Evolutionary conservation across 1,140 invertebrate species (phyloP).

Genomic region (Rhopalosiphum maidis): DNA sequence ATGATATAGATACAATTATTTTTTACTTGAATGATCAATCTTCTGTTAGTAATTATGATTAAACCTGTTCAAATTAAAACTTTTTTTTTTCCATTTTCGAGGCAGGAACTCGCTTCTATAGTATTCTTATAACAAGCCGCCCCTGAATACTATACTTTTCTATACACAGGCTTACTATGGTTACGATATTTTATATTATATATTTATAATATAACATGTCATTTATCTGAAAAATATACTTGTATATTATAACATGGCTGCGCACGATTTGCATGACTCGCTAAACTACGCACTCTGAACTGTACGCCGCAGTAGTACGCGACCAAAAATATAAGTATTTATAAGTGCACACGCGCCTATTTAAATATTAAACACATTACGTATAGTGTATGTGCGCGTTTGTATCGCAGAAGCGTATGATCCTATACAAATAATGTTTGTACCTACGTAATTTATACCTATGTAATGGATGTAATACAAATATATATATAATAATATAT

Average conservation of each 20-base stretch:
- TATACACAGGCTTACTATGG: neutral
- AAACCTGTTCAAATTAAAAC: too few species aligned
- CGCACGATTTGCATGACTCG: constrained; percentile 40
- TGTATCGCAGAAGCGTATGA: neutral
- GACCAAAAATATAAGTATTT: neutral
- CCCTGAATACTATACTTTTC: neutral
- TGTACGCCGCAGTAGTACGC: neutral
- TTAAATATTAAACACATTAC: neutral
- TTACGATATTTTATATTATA: neutral
- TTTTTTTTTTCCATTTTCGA: too few species aligned
- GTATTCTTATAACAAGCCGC: too few species aligned
- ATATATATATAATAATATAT: neutral
- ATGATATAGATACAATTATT: too few species aligned
- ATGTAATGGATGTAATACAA: neutral
- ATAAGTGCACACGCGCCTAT: neutral
- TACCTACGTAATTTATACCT: neutral
- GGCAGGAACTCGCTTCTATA: too few species aligned
- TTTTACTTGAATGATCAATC: too few species aligned
- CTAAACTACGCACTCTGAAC: neutral
- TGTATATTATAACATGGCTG: neutral
- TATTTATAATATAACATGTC: neutral
- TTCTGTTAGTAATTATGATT: too few species aligned
- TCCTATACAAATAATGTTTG: neutral
- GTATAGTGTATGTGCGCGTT: neutral
- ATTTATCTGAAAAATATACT: neutral